phyloP scores from a whole-genome alignment of 1,140 invertebrate genomes.

The Venustaconcha ellipsiformis region DNA sequence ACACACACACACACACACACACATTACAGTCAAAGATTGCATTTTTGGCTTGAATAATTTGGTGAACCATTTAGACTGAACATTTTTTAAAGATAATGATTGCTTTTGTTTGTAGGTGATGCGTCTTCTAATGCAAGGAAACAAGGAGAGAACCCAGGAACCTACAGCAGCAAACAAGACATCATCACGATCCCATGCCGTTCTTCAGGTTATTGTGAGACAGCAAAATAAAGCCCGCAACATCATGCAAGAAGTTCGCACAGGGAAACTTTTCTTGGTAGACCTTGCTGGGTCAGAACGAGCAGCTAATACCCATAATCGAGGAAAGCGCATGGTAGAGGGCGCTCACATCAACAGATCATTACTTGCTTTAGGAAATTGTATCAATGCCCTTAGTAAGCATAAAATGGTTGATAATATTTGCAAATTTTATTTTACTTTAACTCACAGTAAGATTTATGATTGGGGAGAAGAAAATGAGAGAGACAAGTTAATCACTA shows the following conservation, averaged over 20 bases:
- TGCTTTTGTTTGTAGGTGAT: conserved; percentile 77
- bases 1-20: too few relatives aligned
- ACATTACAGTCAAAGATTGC: too few relatives aligned
- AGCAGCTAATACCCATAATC: conserved; percentile 88
- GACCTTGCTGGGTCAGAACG: conserved; percentile 95
- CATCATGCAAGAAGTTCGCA: conserved; percentile 61
- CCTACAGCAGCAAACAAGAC: conserved; percentile 95
- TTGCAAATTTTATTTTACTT: too few relatives aligned
- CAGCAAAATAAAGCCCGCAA: conserved; percentile 61
- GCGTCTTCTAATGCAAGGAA: conserved; percentile 86
- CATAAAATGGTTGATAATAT: not conserved
- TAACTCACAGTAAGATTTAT: too few relatives aligned
- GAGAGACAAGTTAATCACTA: too few relatives aligned
- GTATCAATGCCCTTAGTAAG: conserved; percentile 89
- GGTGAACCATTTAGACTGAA: too few relatives aligned
- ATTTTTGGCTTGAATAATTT: too few relatives aligned
- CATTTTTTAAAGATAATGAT: too few relatives aligned
- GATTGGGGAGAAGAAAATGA: too few relatives aligned
- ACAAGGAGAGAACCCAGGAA: conserved; percentile 90
- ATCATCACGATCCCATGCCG: conserved; percentile 92
- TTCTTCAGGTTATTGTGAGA: conserved; percentile 82
- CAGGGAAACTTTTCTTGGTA: conserved; percentile 86
- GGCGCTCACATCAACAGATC: conserved; percentile 96
- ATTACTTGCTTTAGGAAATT: conserved; percentile 91
- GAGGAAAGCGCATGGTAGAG: conserved; percentile 91